phyloP scores from a whole-genome alignment of 2,113 vertebrate species.

The Thomomys bottae region DNA sequence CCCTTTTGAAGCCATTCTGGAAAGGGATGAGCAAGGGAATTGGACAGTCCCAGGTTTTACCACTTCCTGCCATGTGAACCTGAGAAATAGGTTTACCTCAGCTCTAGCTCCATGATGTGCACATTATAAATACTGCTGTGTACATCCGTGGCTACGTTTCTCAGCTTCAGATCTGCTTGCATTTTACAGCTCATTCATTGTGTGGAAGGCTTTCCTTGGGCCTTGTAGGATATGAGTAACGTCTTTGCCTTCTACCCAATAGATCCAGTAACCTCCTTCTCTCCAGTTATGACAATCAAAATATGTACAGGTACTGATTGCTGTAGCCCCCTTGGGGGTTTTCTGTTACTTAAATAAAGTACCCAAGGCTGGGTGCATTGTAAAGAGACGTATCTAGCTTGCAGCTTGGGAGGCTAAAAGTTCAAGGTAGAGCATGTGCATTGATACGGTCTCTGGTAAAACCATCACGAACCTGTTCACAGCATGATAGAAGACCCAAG shows the following conservation, averaged over 20 bases:
- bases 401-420: background rate
- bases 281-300: background rate
- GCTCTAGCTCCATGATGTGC: background rate
- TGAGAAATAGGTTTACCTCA: background rate
- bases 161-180: background rate
- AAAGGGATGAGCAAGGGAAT: background rate
- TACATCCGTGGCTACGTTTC: background rate
- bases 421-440: background rate
- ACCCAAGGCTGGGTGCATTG: background rate
- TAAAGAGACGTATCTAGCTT: background rate
- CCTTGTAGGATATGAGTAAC: background rate
- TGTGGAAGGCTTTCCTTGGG: background rate
- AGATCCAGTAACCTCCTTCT: background rate
- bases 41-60: background rate
- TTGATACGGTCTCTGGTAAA: background rate
- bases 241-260: background rate
- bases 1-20: background rate
- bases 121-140: background rate
- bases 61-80: background rate
- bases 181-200: background rate
- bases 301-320: background rate
- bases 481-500: background rate
- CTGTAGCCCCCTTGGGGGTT: background rate
- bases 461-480: background rate
- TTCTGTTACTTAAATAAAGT: background rate